phyloP scores from a whole-genome alignment of 1,140 invertebrate genomes.

The Drosophila pseudoobscura region DNA sequence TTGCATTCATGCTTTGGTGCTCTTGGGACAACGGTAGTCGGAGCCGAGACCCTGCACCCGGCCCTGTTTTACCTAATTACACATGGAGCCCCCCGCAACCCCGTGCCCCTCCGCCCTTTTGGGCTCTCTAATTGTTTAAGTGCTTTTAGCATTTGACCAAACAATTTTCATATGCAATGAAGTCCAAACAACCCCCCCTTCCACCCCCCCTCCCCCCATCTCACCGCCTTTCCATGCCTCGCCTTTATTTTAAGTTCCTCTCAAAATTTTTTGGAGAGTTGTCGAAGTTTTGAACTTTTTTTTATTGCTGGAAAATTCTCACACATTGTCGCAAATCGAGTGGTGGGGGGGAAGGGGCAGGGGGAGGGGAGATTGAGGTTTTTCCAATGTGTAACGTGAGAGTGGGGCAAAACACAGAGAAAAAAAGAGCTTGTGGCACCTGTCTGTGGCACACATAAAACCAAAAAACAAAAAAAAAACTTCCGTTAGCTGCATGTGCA shows the following conservation, averaged over 20 bases:
- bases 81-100: conserved; percentile 34
- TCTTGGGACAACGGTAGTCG: conserved; percentile 53
- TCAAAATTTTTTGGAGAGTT: conserved; percentile 47
- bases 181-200: conserved; percentile 35
- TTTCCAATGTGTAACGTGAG: conserved; percentile 71
- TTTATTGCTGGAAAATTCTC: conserved; percentile 70
- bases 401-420: conserved; percentile 16
- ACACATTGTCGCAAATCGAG: conserved; percentile 75
- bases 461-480: conserved; percentile 46
- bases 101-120: not conserved
- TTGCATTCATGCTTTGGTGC: conserved; percentile 58
- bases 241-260: conserved; percentile 44
- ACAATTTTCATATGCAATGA: conserved; percentile 70
- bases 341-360: not conserved
- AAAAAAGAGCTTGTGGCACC: conserved; percentile 52
- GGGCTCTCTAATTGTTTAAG: conserved; percentile 75
- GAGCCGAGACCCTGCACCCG: conserved; percentile 24
- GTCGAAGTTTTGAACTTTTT: conserved; percentile 35
- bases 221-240: not conserved
- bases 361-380: conserved; percentile 30
- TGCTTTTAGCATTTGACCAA: conserved; percentile 78
- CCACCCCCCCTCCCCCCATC: too few relatives aligned
- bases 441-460: conserved; percentile 53
- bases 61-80: conserved; percentile 76
- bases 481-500: conserved; percentile 45